Evolutionary conservation across 2,113 vertebrate genomes (phyloP), one percentile per base, ranked within the genome.

Genomic region (Anolis carolinensis): DNA sequence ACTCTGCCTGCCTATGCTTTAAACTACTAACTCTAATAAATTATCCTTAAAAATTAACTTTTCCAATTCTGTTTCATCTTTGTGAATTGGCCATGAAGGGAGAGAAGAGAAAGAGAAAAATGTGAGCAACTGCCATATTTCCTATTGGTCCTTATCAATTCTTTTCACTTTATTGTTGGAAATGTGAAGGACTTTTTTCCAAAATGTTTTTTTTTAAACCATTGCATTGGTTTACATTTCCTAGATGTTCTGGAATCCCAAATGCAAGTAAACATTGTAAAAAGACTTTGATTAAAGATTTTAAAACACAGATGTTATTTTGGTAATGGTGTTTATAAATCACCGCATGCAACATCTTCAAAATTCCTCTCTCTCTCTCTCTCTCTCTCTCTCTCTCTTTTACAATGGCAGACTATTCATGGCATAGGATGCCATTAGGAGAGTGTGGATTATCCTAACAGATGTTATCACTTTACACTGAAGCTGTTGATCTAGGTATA

Each of bases 331-430:
- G 39, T 30, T 73, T 76, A 48, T 32, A 87, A 90, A 48, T 0
- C 3, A 32, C 6, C 34, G 0, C 14, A 73, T 62, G n/a, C 36
- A 73, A 36, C 50, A 23, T 1, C 65, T 72, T 83, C 52, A 73
- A 70, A 73, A 9, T 79, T 87, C 82, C 87, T 25, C 72, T 91
- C 90, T n/a, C n/a, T n/a, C n/a, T n/a, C n/a, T n/a, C n/a, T n/a
- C n/a, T n/a, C n/a, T n/a, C n/a, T n/a, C n/a, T n/a, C n/a, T n/a
- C n/a, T n/a, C n/a, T n/a, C n/a, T n/a, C n/a, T n/a, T n/a, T n/a
- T 59, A 7, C 4, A 76, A 3, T 5, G 65, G 89, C 78, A 83
- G 25, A 25, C 55, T 84, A 9, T 82, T 86, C 88, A 70, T 34
- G 32, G 30, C 27, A 21, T 27, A 77, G 21, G 3, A 32, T 6